Conservation (phyloP, 1,140 invertebrate genomes). For the Arctopsyche grandis region DNA sequence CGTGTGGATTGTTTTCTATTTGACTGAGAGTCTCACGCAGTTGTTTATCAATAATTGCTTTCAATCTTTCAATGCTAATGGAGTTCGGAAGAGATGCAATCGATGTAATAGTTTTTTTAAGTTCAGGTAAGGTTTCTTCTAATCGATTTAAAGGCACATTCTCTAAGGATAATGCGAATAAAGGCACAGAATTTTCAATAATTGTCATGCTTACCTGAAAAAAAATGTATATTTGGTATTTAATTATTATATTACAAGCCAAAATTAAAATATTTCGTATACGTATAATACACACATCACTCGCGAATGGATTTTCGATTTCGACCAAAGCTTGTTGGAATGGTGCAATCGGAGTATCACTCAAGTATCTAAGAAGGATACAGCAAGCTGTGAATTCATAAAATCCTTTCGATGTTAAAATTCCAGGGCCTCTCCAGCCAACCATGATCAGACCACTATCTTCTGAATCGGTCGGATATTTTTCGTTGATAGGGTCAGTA, state of each 20-base stretch:
- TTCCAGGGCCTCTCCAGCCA: conserved; percentile 86
- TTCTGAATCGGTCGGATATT: conserved; percentile 88
- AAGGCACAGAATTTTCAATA: conserved; percentile 77
- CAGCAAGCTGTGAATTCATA: conserved; percentile 72
- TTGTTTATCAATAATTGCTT: conserved; percentile 76
- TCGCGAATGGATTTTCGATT: conserved; percentile 82
- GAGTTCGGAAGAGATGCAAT: conserved; percentile 64
- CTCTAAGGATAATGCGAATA: conserved; percentile 78
- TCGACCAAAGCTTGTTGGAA: conserved; percentile 88
- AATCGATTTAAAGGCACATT: conserved; percentile 81
- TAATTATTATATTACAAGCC: background rate
- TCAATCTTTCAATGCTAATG: conserved; percentile 82
- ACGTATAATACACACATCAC: conserved; percentile 68
- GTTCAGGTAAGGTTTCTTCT: conserved; percentile 69
- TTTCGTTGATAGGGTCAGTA: conserved; percentile 66
- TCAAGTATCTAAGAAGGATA: conserved; percentile 85
- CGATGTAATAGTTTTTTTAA: conserved; percentile 67
- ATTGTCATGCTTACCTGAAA: conserved; percentile 74
- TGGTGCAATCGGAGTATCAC: conserved; percentile 84
- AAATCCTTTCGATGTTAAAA: conserved; percentile 63
- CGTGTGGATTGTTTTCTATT: conserved; percentile 81
- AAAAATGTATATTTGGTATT: conserved; percentile 24
- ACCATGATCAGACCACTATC: conserved; percentile 83
- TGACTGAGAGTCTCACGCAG: conserved; percentile 77
- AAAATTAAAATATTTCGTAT: background rate